Evolutionary conservation across 1,140 invertebrate genomes (phyloP).

Genomic region (Calephelis nemesis): DNA sequence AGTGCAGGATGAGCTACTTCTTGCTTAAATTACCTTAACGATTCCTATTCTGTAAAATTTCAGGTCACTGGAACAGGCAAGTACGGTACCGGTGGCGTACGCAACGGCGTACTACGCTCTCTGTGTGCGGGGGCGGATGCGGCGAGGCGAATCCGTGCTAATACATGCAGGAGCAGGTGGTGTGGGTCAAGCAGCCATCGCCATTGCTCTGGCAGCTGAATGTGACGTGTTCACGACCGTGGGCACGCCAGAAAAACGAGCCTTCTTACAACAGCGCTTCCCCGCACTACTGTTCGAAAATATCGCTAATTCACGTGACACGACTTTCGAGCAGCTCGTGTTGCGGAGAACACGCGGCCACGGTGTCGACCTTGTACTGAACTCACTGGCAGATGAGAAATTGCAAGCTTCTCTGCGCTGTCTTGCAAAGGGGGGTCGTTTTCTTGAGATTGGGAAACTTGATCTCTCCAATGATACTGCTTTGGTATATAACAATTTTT

Average conservation of each 20-base stretch:
- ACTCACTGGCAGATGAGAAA: no score
- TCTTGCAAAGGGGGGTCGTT: no score
- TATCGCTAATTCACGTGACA: no score
- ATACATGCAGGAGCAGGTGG: slow-evolving; percentile 84
- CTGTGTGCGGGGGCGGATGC: slow-evolving; percentile 90
- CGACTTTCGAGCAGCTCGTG: no score
- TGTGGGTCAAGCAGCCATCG: slow-evolving; percentile 96
- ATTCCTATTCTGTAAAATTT: not conserved
- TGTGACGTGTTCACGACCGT: slow-evolving; percentile 94
- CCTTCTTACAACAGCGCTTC: slow-evolving; percentile 94
- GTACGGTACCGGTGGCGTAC: no score
- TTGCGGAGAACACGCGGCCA: no score
- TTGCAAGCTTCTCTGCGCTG: no score
- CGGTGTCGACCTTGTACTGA: no score
- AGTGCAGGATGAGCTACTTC: no score
- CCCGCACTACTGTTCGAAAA: slow-evolving; percentile 87
- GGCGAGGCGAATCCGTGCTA: slow-evolving; percentile 87
- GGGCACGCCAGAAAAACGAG: slow-evolving; percentile 91
- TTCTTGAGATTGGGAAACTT: no score
- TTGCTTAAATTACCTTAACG: no score
- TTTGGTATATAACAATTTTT: slow-evolving; percentile 97
- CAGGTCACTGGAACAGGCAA: slow-evolving; percentile 89
- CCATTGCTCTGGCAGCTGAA: slow-evolving; percentile 92
- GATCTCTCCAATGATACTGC: no score
- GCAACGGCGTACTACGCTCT: slow-evolving; percentile 89